A percentile compares a stretch with the other conserved stretches of the same genome.
Evolutionary conservation across 2,797 vertebrate genomes (phyloP).

Genomic region (Triplophysa yarkandensis): DNA sequence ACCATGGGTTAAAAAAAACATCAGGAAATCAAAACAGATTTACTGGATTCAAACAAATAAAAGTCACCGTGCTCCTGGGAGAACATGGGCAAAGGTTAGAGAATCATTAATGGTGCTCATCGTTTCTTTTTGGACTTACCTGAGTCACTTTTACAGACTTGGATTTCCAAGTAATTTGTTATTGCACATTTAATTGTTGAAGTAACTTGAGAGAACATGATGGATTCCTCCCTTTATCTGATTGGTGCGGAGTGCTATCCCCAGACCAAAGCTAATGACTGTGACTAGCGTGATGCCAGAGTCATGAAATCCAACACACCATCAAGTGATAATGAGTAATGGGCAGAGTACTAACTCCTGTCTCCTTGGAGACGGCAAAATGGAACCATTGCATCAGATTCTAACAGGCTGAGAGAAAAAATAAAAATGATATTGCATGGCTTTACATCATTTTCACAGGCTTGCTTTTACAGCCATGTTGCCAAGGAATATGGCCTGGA

Average conservation of each 20-base stretch:
- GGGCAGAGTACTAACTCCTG: constrained; percentile 20
- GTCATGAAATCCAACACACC: constrained; percentile 30
- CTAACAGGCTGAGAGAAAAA: constrained; percentile 29
- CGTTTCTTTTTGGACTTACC: neutral
- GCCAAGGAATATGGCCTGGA: neutral
- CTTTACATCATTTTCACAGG: constrained; percentile 62
- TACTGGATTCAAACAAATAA: neutral
- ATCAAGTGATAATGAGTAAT: constrained; percentile 45
- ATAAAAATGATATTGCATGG: constrained; percentile 49
- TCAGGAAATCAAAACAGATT: neutral
- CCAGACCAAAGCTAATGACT: constrained; percentile 33
- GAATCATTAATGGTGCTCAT: neutral
- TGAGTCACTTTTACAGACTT: constrained; percentile 5
- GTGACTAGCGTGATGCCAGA: constrained; percentile 33
- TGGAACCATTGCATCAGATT: constrained; percentile 58
- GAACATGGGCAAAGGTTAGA: neutral
- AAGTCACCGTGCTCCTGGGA: too few relatives aligned
- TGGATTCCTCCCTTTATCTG: neutral
- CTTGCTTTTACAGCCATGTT: constrained; percentile 20
- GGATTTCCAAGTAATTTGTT: constrained; percentile 47
- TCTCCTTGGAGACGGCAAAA: constrained; percentile 52
- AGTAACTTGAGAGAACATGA: neutral
- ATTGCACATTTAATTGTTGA: neutral
- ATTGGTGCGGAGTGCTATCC: neutral
- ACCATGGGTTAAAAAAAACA: neutral